Evolutionary conservation across 2,113 vertebrate species (phyloP), one percentile per base, ranked within the genome.

Genomic region (Hippocampus guttulatus): DNA sequence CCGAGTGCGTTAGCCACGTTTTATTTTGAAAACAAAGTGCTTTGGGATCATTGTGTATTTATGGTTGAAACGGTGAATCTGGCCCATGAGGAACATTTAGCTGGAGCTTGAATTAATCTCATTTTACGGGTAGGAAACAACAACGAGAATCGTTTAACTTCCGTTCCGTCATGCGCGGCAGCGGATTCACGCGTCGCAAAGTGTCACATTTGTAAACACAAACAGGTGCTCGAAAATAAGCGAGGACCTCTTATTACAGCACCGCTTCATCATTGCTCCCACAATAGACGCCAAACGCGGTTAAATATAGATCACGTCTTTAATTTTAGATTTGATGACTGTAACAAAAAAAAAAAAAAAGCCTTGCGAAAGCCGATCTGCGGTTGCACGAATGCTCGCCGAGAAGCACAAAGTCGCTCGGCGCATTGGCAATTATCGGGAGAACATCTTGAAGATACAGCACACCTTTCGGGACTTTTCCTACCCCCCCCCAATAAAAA

Each of bases 321-420:
- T 91, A 86, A 90, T 87, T 91, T 88, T 84, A 82, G 80, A 89
- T 84, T 77, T 83, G 82, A 90, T 88, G 85, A 88, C 82, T 85
- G 75, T 84, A 77, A 11, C 82, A 91, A 12, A 15, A 45, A 12
- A 45, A 7, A 51, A 51, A 7, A 51, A 51, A 87, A 81, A 80
- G 73, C 82, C 70, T 82, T 75, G 73, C 79, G 70, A 75, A 66
- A 82, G 68, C 73, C 71, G 75, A 60, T 71, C 74, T 85, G 73
- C 75, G 74, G 80, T 79, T 84, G 55, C 84, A 20, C 71, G 76
- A 87, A 71, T 69, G 73, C 61, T 54, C 82, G 66, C 62, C 81
- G 77, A 84, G 77, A 76, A 75, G 81, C 79, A 14, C 40, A 12
- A 75, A 76, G 75, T 27, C 69, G 81, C 83, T 75, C 64, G 64